Base-by-base conservation (phyloP, 2,888 invertebrate species). In the Drosophila stalkeri region DNA sequence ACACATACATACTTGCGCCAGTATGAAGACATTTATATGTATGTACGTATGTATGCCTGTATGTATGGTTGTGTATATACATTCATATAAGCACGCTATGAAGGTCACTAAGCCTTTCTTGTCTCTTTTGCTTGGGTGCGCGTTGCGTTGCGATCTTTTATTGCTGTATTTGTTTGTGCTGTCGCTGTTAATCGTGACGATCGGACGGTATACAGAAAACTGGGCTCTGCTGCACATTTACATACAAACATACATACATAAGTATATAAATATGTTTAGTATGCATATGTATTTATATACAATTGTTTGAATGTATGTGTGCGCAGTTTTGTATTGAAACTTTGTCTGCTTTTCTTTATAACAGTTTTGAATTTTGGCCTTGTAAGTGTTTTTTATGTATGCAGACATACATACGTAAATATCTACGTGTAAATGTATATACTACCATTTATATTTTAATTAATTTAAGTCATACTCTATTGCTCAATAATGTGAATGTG, bases 101-200 rank as follows among this genome's bases (percentile, higher is more conserved):
- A 86, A 86, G 85, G 85, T 86, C 85, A 86, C 85, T 86, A 87
- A 86, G 85, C 86, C 85, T 86, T 86, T 86, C 85, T 87, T 86
- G 85, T 86, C 82, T 86, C 81, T 82, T 82, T 82, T 82, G 75
- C 75, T 72, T 81, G 77, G 75, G 70, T 70, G 73, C 73, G 75
- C 65, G 75, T 51, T 70, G 75, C 62, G 75, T 65, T 76, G 76
- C 76, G 73, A 73, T 77, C 69, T 69, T 75, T 80, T 77, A 75
- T 70, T 72, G 72, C 65, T 77, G 75, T 72, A 64, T 62, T 55
- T 72, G 72, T 49, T 75, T 59, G 47, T 65, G 82, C 63, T 72
- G 79, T 65, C 56, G 62, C 65, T 81, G 72, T 74, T 84, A 82
- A 84, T 84, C 72, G 75, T 69, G 70, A 83, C 78, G 81, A 81